Percentiles rank a stretch among this genome's conserved stretches.
phyloP scores from a whole-genome alignment of 2,113 vertebrate genomes.

The Amblyornis subalaris region DNA sequence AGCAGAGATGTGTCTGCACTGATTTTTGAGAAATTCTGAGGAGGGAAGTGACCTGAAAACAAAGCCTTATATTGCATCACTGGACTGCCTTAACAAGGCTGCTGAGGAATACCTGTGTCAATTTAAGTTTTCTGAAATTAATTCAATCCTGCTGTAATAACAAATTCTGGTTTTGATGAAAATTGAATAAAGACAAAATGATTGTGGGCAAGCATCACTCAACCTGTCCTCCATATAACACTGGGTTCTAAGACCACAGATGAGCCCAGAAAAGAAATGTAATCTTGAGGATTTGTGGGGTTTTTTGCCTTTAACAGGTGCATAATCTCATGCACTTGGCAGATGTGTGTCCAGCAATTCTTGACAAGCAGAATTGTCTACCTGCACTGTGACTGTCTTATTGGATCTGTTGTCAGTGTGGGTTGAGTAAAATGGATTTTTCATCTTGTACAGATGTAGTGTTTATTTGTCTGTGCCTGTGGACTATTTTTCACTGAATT shows the following conservation, averaged over 20 bases:
- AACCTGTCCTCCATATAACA: accelerated
- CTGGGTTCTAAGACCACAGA: background rate
- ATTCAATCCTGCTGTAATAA: background rate
- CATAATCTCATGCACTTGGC: background rate
- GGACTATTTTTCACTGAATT: constrained; percentile 3
- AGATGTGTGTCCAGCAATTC: background rate
- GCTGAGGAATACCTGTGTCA: background rate
- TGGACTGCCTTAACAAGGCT: background rate
- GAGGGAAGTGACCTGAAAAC: background rate
- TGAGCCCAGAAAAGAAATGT: background rate
- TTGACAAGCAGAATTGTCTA: background rate
- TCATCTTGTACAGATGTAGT: background rate
- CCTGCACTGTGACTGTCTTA: background rate
- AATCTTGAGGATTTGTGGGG: background rate
- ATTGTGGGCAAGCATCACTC: background rate
- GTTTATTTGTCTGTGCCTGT: background rate
- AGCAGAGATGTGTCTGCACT: background rate
- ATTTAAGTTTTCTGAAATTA: background rate
- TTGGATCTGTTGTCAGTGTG: background rate
- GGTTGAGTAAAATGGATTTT: constrained; percentile 27
- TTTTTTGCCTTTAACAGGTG: background rate
- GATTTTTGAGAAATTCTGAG: background rate
- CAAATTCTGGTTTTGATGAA: background rate
- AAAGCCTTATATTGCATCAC: background rate
- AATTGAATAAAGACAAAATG: background rate